Evolutionary conservation across 2,113 vertebrate genomes (phyloP).

Genomic region (Bostrychus sinensis): DNA sequence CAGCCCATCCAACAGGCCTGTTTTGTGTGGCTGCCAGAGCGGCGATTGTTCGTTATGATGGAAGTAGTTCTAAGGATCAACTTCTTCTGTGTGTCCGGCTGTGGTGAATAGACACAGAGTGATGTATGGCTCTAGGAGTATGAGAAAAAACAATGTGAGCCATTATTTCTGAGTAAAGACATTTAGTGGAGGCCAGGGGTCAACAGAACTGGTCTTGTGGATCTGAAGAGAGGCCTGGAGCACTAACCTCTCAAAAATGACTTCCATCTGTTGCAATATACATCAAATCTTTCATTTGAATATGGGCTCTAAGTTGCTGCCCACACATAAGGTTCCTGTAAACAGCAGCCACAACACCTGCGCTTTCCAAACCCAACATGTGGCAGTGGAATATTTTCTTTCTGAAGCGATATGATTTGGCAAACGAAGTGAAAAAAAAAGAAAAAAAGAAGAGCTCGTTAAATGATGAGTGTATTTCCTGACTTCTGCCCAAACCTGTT

Average conservation of each 20-base stretch:
- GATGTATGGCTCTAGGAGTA: slow-evolving; percentile 48
- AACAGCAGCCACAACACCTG: no score
- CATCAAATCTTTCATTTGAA: no score
- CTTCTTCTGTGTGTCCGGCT: slow-evolving; percentile 66
- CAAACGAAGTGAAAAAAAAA: not conserved
- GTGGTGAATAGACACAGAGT: slow-evolving; percentile 51
- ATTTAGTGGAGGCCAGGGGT: slow-evolving; percentile 30
- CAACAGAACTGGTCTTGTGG: slow-evolving; percentile 22
- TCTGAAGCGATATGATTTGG: not conserved
- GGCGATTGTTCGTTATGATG: slow-evolving; percentile 65
- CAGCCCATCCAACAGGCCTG: slow-evolving; percentile 67
- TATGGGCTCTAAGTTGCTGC: no score
- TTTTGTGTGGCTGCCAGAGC: slow-evolving; percentile 64
- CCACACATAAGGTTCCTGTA: no score
- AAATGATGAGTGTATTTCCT: not conserved
- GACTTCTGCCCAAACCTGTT: not conserved
- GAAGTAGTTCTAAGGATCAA: slow-evolving; percentile 70
- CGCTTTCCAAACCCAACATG: no score
- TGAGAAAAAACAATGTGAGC: slow-evolving; percentile 30
- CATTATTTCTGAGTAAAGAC: slow-evolving; percentile 38
- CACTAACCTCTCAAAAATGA: no score
- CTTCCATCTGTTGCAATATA: no score
- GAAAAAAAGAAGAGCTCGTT: no score
- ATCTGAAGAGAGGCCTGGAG: slow-evolving; percentile 23
- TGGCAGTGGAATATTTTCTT: no score